Evolutionary conservation across 2,797 vertebrate genomes (phyloP).

Genomic region (Leptoclinus maculatus): DNA sequence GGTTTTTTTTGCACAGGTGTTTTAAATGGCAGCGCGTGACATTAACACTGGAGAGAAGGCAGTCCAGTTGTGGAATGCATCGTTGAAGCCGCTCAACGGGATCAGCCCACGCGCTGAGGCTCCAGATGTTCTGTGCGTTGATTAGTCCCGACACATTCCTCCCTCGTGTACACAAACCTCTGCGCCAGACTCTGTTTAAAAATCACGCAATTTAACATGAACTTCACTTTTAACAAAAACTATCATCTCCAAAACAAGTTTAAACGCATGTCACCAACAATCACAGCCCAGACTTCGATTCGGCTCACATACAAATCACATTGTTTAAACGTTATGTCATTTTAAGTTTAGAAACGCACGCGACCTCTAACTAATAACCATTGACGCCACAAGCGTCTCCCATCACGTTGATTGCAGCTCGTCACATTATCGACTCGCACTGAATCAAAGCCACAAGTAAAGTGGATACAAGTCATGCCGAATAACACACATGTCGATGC

Average conservation of each 20-base stretch:
- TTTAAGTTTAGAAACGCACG: neutral
- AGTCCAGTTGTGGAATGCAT: constrained; percentile 36
- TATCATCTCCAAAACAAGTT: fast-evolving
- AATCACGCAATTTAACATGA: fast-evolving
- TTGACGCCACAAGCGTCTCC: neutral
- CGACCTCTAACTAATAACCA: fast-evolving
- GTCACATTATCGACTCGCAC: no score
- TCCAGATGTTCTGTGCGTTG: constrained; percentile 66
- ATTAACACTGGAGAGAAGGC: constrained; percentile 22
- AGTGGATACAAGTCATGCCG: fast-evolving
- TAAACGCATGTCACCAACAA: fast-evolving
- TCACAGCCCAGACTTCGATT: fast-evolving
- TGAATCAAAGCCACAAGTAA: neutral
- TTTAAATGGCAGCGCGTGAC: constrained; percentile 10
- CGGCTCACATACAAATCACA: neutral
- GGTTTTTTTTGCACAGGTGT: constrained; percentile 22
- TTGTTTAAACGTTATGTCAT: neutral
- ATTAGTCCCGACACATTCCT: constrained; percentile 37
- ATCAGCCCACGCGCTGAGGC: constrained; percentile 52
- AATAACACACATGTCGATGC: fast-evolving
- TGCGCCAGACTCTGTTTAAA: neutral
- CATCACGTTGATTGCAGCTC: neutral
- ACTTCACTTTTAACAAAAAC: fast-evolving
- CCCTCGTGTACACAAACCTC: neutral
- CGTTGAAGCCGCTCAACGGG: constrained; percentile 32